Evolutionary conservation across 2,113 vertebrate species (phyloP).

Genomic region (Bos taurus): ARS-UCD2.0 NC_037347.1:24324501-24325000

Average conservation of each 20-base stretch:
- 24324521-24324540: constrained; percentile 47
- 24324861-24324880: background rate
- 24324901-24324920: background rate
- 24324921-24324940: background rate
- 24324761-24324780: no score
- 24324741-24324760: no score
- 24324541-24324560: constrained; percentile 39
- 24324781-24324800: no score
- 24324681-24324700: background rate
- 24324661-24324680: background rate
- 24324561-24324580: constrained; percentile 42
- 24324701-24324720: background rate
- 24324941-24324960: background rate
- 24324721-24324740: no score
- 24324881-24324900: background rate
- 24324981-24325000: background rate
- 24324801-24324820: no score
- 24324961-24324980: background rate
- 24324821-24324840: background rate
- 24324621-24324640: background rate
- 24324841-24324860: background rate
- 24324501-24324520: constrained; percentile 60
- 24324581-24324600: constrained; percentile 58
- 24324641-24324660: background rate
- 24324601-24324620: background rate